Base-by-base conservation (phyloP, 2,113 vertebrate species). In the Prolemur simus region DNA sequence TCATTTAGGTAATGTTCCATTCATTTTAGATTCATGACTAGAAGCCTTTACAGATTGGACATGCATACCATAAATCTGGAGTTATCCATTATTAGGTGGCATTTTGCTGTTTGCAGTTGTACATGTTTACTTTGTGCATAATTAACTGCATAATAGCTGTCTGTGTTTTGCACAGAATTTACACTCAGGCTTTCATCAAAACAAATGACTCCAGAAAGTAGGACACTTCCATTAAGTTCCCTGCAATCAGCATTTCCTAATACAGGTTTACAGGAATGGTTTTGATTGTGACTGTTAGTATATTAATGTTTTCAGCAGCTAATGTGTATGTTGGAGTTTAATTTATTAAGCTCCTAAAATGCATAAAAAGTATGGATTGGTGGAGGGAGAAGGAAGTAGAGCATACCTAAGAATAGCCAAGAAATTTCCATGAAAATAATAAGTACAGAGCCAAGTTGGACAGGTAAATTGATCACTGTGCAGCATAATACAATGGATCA, bases 1-100 rank as follows among this genome's bases (percentile, higher is more conserved):
- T 99, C 99, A 99, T 99, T 99, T 99, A 99, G 98, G 98, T 99
- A 99, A 99, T 99, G 99, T 99, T 99, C 98, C 98, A 96, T 99
- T 99, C 99, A 98, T 99, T 99, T 99, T 98, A 99, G 98, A 99
- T 99, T 99, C 99, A 99, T 98, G 98, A 98, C 97, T 98, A 97
- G 98, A 98, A 98, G 96, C 94, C 96, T 98, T 98, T 98, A 98
- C 98, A 99, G 98, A 99, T 98, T 98, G 98, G 99, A 97, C 97
- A 97, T 94, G 98, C 98, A 97, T 96, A 98, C 97, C 88, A 97
- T 99, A 99, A 99, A 99, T 99, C 98, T 99, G 97, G 97, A 97
- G 98, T 98, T 99, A 98, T 98, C 98, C 98, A 98, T 99, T 99
- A 99, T 98, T 98, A 98, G 98, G 97, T 98, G 97, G 97, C 98